Percentiles rank a stretch among this genome's conserved stretches.
Evolutionary conservation across 2,888 invertebrate species (phyloP).

Genomic region (Standfussiana lucernea): DNA sequence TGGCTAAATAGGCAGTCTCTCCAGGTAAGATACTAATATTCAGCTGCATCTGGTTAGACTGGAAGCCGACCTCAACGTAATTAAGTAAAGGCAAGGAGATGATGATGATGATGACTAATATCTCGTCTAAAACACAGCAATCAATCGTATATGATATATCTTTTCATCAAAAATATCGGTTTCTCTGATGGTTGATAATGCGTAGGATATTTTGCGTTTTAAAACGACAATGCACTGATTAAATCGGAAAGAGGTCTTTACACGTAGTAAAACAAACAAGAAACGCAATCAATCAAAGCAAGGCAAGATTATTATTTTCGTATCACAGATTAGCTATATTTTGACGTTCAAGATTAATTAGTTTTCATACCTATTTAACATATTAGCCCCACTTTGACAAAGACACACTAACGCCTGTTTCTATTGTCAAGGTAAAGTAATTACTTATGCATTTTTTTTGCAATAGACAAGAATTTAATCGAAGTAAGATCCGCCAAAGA

Average conservation of each 20-base stretch:
- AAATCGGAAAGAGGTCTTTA: not conserved
- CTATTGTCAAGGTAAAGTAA: no score
- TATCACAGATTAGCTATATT: slow-evolving; percentile 32
- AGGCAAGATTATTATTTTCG: slow-evolving; percentile 20
- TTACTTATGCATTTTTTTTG: no score
- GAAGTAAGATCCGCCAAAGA: no score
- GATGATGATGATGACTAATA: not conserved
- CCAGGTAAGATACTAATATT: not conserved
- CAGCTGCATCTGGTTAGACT: not conserved
- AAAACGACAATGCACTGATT: not conserved
- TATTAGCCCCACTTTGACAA: not conserved
- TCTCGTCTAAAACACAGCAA: not conserved
- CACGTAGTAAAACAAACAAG: slow-evolving; percentile 24
- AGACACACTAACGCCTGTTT: no score
- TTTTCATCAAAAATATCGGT: not conserved
- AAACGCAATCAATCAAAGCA: slow-evolving; percentile 50
- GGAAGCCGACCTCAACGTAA: not conserved
- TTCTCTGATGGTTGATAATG: not conserved
- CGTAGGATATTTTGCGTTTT: not conserved
- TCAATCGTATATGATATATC: not conserved
- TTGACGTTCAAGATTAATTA: slow-evolving; percentile 37
- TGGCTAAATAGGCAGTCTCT: not conserved
- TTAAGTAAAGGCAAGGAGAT: not conserved
- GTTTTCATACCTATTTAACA: not conserved
- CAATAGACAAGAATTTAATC: no score